These are phyloP conservation scores for Saguinus imperator DNA, from an alignment of 2,113 vertebrate species.

Conservation along the genomic window DNA sequence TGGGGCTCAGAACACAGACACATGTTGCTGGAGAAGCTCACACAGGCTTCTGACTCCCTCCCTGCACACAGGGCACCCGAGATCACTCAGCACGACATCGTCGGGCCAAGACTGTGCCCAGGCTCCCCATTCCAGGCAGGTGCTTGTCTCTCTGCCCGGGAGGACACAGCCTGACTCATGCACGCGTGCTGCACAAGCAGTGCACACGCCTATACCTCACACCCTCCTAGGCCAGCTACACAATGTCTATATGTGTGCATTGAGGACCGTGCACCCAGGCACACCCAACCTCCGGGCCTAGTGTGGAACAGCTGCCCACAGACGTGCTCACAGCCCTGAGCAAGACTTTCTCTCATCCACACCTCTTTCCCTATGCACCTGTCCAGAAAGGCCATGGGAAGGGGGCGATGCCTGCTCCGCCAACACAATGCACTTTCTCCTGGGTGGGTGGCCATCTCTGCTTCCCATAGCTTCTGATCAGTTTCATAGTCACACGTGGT, in stretches of 20 bases:
- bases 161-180: background rate
- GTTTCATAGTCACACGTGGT: background rate
- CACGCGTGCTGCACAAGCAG: background rate
- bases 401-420: background rate
- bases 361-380: background rate
- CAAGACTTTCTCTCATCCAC: background rate
- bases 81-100: background rate
- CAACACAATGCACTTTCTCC: background rate
- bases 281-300: background rate
- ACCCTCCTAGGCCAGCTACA: accelerated
- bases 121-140: no score
- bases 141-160: background rate
- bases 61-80: background rate
- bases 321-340: background rate
- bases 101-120: background rate
- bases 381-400: background rate
- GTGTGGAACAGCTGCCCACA: background rate
- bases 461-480: background rate
- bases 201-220: background rate
- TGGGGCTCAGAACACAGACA: background rate
- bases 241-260: background rate
- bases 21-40: background rate
- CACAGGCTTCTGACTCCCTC: background rate
- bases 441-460: background rate
- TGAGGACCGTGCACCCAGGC: background rate